Base-by-base conservation (phyloP, 2,113 vertebrate genomes). In the Pteruthius melanotis region DNA sequence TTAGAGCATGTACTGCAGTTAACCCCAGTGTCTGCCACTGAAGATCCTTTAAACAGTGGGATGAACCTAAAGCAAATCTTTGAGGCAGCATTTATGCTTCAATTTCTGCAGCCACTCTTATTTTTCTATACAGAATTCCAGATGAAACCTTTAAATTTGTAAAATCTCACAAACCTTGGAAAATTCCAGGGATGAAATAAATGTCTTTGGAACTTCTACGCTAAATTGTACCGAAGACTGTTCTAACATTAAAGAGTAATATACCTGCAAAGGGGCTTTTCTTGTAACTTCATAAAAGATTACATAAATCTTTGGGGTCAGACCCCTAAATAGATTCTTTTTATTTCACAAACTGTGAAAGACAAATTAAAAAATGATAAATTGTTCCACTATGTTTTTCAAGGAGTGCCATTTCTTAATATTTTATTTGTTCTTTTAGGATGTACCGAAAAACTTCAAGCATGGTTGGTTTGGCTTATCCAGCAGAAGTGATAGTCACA, bases 361-460 rank as follows among this genome's bases (percentile, higher is more conserved):
- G 14, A 28, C 33, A 1, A 94, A 57, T 40, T 70, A 4, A 16
- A 56, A 54, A 30, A 85, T 49, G n/a, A 85, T 1, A 60, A 84
- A 78, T 50, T 27, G 5, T 83, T 79, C 13, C 42, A 45, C 7
- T 77, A 77, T 31, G 4, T 44, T 93, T 94, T 89, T 52, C 85
- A 71, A 76, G 26, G 33, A 54, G 26, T 83, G 14, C 10, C 88
- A 28, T 61, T 68, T 78, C 20, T 76, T 93, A 81, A 72, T 94
- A 44, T 91, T 76, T 78, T 66, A 66, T 95, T 95, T 96, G 6
- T 94, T 92, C 87, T 94, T 97, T 80, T 97, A 99, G 99, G 98
- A 99, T 99, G 99, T 99, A 99, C 97, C 98, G 99, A 97, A 98
- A 99, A 96, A 99, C 98, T 4, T 99, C 99, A 72, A 99, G 98